Base-by-base conservation (phyloP, 2,888 invertebrate species). In the Tubiluchus corallicola region DNA sequence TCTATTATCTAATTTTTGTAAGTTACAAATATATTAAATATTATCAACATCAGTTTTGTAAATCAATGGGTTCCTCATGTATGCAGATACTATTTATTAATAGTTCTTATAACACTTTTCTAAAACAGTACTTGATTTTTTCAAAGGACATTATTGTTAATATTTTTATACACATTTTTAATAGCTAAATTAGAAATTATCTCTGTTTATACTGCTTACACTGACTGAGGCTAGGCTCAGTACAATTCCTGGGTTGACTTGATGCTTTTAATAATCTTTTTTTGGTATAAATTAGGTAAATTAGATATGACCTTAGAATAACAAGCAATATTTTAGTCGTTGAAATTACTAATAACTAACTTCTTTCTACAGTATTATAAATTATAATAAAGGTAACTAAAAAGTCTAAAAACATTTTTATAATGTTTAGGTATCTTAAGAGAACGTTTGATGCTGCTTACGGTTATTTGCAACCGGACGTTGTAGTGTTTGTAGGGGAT, bases 401-500 rank as follows among this genome's bases (percentile, higher is more conserved):
- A 4, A 39, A 9, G 39, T 4, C n/a, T 9, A 9, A 17, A 4
- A 9, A 17, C 39, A n/a, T n/a, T 39, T 9, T 39, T 39, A 17
- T 4, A n/a, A 47, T 50, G 64, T 71, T 43, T 65, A 83, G 88
- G 57, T 92, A 80, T 63, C 64, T 92, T 44, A 67, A 69, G 21
- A 76, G 77, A 56, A 83, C 87, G 37, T 94, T 84, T 62, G 65
- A 68, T 13, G 69, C 74, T 51, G 88, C 80, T 2, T 61, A 76
- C 29, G 64, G 70, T 37, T 74, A 79, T 60, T 72, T 78, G 39
- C 68, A 77, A 52, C 92, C 94, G 4, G 76, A 92, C 64, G 71
- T 84, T 13, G 70, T 94, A 41, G 73, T 85, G 39, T 94, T 85
- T 65, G 68, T 96, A 45, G 96, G 96, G 1, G 96, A 96, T 65